Conservation (phyloP, 2,888 invertebrate genomes). For the Crematogaster levior region DNA sequence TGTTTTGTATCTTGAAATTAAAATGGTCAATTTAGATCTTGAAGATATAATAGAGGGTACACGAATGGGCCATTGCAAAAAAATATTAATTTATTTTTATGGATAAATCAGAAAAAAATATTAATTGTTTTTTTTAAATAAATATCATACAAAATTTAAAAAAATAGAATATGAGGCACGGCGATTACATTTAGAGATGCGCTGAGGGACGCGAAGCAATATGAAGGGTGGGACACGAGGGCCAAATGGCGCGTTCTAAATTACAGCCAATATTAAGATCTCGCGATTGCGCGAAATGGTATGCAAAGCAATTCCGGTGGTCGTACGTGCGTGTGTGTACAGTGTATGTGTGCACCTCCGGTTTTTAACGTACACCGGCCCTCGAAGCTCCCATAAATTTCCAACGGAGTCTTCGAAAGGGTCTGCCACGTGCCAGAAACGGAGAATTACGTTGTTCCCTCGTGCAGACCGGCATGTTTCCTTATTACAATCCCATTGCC, state of each 20-base stretch:
- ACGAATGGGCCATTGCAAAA: neutral
- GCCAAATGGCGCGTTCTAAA: conserved; percentile 76
- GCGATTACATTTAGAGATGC: conserved; percentile 17
- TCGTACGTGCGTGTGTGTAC: conserved; percentile 47
- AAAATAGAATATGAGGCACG: conserved; percentile 6
- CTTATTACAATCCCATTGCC: neutral
- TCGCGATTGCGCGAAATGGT: conserved; percentile 84
- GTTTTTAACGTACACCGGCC: conserved; percentile 76
- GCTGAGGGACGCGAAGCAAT: conserved; percentile 28
- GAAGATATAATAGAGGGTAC: neutral
- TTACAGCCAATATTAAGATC: conserved; percentile 85
- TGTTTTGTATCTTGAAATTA: neutral
- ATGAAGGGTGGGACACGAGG: conserved; percentile 50
- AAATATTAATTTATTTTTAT: neutral
- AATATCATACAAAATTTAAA: neutral
- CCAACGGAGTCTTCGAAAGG: conserved; percentile 69
- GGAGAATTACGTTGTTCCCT: conserved; percentile 59
- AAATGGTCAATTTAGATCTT: neutral
- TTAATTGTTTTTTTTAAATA: neutral
- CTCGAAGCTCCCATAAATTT: conserved; percentile 79
- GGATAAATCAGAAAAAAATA: neutral
- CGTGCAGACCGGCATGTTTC: conserved; percentile 26
- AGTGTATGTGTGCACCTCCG: conserved; percentile 71
- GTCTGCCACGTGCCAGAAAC: conserved; percentile 52
- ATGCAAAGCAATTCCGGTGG: conserved; percentile 84